A percentile compares a stretch with the other conserved stretches of the same genome.
phyloP scores from a whole-genome alignment of 2,888 invertebrate species.

The Sinotaia quadrata region DNA sequence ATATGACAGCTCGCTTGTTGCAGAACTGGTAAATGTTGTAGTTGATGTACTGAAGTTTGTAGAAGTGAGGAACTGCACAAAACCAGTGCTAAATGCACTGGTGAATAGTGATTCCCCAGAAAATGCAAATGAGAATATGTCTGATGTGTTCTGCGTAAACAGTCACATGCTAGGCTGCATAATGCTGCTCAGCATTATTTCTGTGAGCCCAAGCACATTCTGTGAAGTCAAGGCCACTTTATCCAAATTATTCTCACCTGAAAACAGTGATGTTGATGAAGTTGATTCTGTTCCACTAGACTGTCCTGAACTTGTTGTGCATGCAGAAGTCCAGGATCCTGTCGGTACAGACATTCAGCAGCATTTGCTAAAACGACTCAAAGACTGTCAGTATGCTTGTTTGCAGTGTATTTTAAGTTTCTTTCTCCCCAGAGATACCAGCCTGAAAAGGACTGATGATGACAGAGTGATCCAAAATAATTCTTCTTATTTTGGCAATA shows the following conservation, averaged over 20 bases:
- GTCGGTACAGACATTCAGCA: background rate
- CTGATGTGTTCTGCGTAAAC: background rate
- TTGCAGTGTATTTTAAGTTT: background rate
- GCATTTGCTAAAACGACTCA: background rate
- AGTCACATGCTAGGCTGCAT: slow-evolving; percentile 3
- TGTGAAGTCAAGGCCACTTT: background rate
- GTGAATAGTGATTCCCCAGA: background rate
- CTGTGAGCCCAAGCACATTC: background rate
- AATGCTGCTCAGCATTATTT: background rate
- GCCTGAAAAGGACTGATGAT: background rate
- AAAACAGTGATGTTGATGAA: background rate
- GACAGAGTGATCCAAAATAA: background rate
- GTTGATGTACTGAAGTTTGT: background rate
- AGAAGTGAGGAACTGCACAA: slow-evolving; percentile 1
- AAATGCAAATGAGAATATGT: background rate
- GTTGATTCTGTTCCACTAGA: background rate
- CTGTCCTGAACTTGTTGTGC: background rate
- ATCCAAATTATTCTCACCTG: background rate
- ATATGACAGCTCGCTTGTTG: slow-evolving; percentile 1
- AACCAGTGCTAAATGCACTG: background rate
- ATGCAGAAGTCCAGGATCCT: too few species aligned
- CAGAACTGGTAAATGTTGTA: background rate
- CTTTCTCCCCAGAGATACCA: background rate
- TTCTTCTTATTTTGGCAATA: background rate
- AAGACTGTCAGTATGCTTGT: background rate